Evolutionary conservation across 2,113 vertebrate species (phyloP).

Genomic region (Guaruba guarouba): DNA sequence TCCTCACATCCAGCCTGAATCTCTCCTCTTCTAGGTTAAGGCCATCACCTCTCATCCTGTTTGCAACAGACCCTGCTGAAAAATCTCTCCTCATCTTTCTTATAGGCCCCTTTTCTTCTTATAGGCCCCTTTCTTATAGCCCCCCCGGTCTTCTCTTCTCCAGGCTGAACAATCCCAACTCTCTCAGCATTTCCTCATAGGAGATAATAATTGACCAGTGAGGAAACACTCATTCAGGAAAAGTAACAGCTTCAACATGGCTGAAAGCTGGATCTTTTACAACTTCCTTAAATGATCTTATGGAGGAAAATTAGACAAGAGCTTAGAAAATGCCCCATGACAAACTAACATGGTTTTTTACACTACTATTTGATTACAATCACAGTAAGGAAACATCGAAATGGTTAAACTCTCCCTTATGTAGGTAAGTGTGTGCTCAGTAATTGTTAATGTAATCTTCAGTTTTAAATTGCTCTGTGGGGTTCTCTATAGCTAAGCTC

Average conservation of each 20-base stretch:
- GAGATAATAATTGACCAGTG: fast-evolving
- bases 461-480: background rate
- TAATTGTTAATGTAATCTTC: background rate
- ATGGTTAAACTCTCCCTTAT: background rate
- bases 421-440: fast-evolving
- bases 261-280: background rate
- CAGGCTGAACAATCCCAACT: background rate
- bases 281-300: background rate
- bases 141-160: background rate
- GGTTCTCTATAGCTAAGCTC: background rate
- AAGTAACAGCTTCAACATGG: fast-evolving
- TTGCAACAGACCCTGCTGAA: background rate
- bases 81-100: background rate
- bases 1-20: background rate
- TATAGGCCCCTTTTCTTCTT: background rate
- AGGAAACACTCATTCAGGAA: fast-evolving
- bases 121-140: background rate
- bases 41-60: background rate
- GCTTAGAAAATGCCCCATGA: background rate
- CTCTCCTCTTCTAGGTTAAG: background rate
- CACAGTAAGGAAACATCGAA: background rate
- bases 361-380: background rate
- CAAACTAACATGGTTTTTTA: background rate
- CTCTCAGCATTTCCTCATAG: background rate
- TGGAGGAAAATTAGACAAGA: background rate